Percentiles rank a stretch among this genome's conserved stretches.
phyloP scores from a whole-genome alignment of 2,113 vertebrate genomes.

The Nansenia antarctica region DNA sequence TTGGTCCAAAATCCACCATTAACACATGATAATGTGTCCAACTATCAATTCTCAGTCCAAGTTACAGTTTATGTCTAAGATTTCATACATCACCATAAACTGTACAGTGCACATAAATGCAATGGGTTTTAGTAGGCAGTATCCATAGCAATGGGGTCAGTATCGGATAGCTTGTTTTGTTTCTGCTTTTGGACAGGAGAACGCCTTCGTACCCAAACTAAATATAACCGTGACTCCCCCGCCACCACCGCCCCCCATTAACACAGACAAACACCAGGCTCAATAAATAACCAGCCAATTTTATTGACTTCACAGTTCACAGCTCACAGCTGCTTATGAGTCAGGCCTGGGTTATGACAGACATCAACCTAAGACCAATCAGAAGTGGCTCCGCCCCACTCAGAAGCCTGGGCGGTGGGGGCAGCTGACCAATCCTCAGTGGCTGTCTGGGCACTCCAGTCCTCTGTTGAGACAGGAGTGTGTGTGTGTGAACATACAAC shows the following conservation, averaged over 20 bases:
- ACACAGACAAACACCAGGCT: neutral
- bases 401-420: conserved; percentile 93
- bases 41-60: too few relatives aligned
- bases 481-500: neutral
- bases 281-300: conserved; percentile 30
- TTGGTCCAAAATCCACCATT: too few relatives aligned
- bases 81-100: too few relatives aligned
- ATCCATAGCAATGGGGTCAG: neutral
- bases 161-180: neutral
- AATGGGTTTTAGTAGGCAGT: neutral
- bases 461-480: conserved; percentile 73
- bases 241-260: neutral
- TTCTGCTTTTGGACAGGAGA: neutral
- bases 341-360: neutral
- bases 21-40: too few relatives aligned
- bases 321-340: neutral
- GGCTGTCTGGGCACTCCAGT: conserved; percentile 94
- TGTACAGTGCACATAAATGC: neutral
- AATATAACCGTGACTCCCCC: neutral
- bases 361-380: conserved; percentile 88
- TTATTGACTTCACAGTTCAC: conserved; percentile 35
- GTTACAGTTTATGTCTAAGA: too few relatives aligned
- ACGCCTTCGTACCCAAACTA: too few relatives aligned
- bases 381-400: conserved; percentile 90
- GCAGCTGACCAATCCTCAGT: conserved; percentile 98